A percentile compares a stretch with the other conserved stretches of the same genome.
phyloP scores from a whole-genome alignment of 1,140 invertebrate genomes.

The Macrostomum lignano region DNA sequence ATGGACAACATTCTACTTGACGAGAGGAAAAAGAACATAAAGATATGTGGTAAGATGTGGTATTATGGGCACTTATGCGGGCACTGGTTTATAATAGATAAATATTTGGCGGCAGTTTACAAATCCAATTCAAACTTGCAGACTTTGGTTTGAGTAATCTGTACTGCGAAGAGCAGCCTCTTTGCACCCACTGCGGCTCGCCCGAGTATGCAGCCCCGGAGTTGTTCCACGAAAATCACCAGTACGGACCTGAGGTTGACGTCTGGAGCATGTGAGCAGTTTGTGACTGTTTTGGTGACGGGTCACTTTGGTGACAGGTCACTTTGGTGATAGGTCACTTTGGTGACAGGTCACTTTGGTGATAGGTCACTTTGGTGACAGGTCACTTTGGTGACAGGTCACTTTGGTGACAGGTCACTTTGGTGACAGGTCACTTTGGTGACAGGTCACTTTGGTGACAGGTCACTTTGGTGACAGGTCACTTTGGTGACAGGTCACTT shows the following conservation, averaged over 20 bases:
- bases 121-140: constrained; percentile 11
- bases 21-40: constrained; percentile 35
- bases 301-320: too few species aligned
- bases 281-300: too few species aligned
- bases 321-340: too few species aligned
- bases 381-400: too few species aligned
- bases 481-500: too few species aligned
- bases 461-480: too few species aligned
- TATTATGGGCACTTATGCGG: not conserved
- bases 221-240: constrained; percentile 35
- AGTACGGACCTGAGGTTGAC: constrained; percentile 42
- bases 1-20: constrained; percentile 46
- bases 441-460: too few species aligned
- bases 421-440: too few species aligned
- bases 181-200: constrained; percentile 42
- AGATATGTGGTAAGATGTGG: constrained; percentile 35
- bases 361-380: too few species aligned
- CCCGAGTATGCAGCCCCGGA: constrained; percentile 46
- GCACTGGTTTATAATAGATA: not conserved
- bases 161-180: constrained; percentile 30
- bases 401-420: too few species aligned
- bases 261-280: constrained; percentile 44
- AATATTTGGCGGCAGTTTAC: not conserved
- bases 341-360: too few species aligned
- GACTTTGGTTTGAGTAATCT: constrained; percentile 44